A percentile compares a stretch with the other conserved stretches of the same genome.
phyloP scores from a whole-genome alignment of 1,140 invertebrate species.

The Aphelenchoides avenae region DNA sequence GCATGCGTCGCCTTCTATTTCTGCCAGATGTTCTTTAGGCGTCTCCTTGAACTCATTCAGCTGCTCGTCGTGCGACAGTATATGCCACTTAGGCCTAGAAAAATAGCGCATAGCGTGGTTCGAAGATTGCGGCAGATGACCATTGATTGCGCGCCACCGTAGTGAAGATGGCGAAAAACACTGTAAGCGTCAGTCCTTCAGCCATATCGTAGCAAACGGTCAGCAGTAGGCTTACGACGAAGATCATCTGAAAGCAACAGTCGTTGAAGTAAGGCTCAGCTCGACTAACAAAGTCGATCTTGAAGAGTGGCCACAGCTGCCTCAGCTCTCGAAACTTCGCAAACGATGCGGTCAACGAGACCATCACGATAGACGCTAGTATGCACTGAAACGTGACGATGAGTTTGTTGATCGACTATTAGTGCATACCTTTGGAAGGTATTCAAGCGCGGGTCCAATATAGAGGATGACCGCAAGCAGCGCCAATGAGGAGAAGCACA shows the following conservation, averaged over 20 bases:
- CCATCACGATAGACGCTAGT: slow-evolving; percentile 51
- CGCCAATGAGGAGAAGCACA: slow-evolving; percentile 53
- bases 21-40: slow-evolving; percentile 44
- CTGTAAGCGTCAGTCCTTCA: slow-evolving; percentile 44
- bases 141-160: slow-evolving; percentile 54
- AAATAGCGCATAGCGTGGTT: not conserved
- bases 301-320: slow-evolving; percentile 53
- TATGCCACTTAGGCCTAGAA: slow-evolving; percentile 53
- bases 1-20: slow-evolving; percentile 45
- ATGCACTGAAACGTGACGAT: slow-evolving; percentile 44
- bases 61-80: slow-evolving; percentile 43
- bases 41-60: slow-evolving; percentile 39
- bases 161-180: slow-evolving; percentile 53
- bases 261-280: not conserved
- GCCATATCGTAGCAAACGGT: slow-evolving; percentile 56
- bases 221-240: slow-evolving; percentile 46
- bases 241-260: slow-evolving; percentile 42
- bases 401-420: not conserved
- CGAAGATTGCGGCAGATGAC: slow-evolving; percentile 22
- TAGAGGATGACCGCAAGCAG: slow-evolving; percentile 51
- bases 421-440: slow-evolving; percentile 48
- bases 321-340: slow-evolving; percentile 47
- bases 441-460: slow-evolving; percentile 53
- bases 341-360: slow-evolving; percentile 46
- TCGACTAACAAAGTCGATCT: slow-evolving; percentile 51